Base-by-base conservation (phyloP, 2,797 vertebrate genomes). In the Falco rusticolus region DNA sequence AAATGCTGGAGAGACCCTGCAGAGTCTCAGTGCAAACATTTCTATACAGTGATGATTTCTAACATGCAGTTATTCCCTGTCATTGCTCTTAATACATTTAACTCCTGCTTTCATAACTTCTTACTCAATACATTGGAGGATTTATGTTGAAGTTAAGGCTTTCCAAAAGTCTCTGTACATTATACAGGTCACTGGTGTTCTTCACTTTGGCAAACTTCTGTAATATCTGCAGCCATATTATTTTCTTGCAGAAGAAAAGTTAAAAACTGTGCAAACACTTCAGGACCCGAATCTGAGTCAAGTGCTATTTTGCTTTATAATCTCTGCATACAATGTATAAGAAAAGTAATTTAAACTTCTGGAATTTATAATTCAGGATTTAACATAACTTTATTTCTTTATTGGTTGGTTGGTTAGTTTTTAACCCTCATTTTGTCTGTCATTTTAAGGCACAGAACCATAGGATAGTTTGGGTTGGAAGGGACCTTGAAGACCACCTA, bases 41-140 rank as follows among this genome's bases (percentile, higher is more conserved):
- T 80, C 82, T 45, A 45, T 68, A 25, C 59, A 21, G 63, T 3
- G 7, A 61, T 31, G 70, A 78, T 84, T 92, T 84, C 91, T 54
- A 71, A 8, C 64, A 11, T 6, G n/a, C 75, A 63, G 76, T 48
- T 71, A 74, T 65, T 94, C 87, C 91, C 84, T 91, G 80, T 84
- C 85, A 64, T 48, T 60, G 88, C 83, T 93, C 93, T 88, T 93
- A 87, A 95, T 90, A 87, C 79, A 84, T 86, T 91, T 93, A 94
- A 85, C 82, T 94, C 60, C 76, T 83, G 82, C 76, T 94, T 83
- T 82, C 63, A 18, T 31, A 69, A 34, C 28, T 59, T 79, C 74
- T 81, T 41, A 45, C 66, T 72, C 59, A 69, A 54, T 31, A 41
- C 76, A 11, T 24, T 6, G 60, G 71, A 82, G 90, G 82, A n/a